Percentiles rank a stretch among this genome's conserved stretches.
Evolutionary conservation across 2,113 vertebrate species (phyloP).

Genomic region (Scartelaos histophorus): DNA sequence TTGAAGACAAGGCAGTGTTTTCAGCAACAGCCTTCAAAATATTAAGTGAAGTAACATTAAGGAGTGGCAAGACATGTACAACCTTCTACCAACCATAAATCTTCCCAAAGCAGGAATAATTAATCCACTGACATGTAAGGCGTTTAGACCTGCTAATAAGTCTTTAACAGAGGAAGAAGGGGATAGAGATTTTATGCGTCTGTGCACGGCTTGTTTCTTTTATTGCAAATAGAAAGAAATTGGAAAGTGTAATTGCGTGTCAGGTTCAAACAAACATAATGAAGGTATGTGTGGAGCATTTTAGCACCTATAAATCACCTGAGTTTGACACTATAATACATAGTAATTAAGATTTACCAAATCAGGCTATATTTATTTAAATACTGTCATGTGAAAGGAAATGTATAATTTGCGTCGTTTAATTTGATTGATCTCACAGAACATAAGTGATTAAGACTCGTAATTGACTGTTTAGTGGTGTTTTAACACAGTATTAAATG

Average conservation of each 20-base stretch:
- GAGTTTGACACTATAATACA: slow-evolving; percentile 9
- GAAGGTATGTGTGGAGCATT: not conserved
- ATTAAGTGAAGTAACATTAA: slow-evolving; percentile 30
- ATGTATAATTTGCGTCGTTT: not conserved
- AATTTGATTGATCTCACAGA: not conserved
- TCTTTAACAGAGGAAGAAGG: slow-evolving; percentile 18
- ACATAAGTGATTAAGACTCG: not conserved
- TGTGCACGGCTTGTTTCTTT: slow-evolving; percentile 1
- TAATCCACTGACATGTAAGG: slow-evolving; percentile 31
- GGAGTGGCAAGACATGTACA: slow-evolving; percentile 17
- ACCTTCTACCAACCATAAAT: slow-evolving; percentile 31
- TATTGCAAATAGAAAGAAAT: not conserved
- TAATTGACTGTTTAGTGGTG: not conserved
- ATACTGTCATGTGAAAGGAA: not conserved
- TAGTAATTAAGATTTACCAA: slow-evolving; percentile 8
- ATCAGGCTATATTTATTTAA: not conserved
- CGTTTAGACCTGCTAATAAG: slow-evolving; percentile 19
- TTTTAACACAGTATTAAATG: not conserved
- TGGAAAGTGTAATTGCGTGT: slow-evolving; percentile 14
- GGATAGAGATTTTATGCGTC: not conserved
- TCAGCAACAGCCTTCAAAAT: slow-evolving; percentile 28
- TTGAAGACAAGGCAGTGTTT: slow-evolving; percentile 32
- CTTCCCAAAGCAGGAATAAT: slow-evolving; percentile 13
- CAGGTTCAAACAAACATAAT: slow-evolving; percentile 1
- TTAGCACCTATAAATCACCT: slow-evolving; percentile 8